Evolutionary conservation across 2,113 vertebrate genomes (phyloP).

Genomic region (Neogobius melanostomus): DNA sequence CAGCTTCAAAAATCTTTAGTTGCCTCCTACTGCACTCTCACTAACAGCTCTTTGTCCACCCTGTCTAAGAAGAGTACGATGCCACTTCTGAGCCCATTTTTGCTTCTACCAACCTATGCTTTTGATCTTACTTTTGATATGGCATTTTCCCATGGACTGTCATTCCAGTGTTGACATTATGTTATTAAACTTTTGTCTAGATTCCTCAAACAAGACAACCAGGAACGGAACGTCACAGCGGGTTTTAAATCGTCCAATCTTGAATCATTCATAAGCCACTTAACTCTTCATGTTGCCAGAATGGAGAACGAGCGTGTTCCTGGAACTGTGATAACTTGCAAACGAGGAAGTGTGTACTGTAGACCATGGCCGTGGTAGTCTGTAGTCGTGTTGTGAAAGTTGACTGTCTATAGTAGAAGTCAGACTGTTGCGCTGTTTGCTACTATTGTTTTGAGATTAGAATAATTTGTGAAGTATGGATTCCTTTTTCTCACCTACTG

Average conservation of each 20-base stretch:
- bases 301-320: constrained; percentile 28
- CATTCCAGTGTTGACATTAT: constrained; percentile 17
- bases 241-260: constrained; percentile 67
- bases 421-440: constrained; percentile 64
- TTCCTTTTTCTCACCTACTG: constrained; percentile 24
- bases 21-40: constrained; percentile 84
- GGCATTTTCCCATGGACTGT: not conserved
- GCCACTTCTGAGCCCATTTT: constrained; percentile 56
- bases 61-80: constrained; percentile 85
- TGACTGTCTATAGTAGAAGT: constrained; percentile 63
- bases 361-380: constrained; percentile 71
- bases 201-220: constrained; percentile 81
- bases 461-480: constrained; percentile 41
- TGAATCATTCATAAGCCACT: constrained; percentile 35
- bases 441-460: constrained; percentile 57
- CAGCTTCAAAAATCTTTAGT: constrained; percentile 83
- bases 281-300: constrained; percentile 17
- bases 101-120: constrained; percentile 14
- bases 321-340: constrained; percentile 53
- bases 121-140: constrained; percentile 5
- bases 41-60: constrained; percentile 89
- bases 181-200: constrained; percentile 53
- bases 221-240: constrained; percentile 83
- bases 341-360: constrained; percentile 51
- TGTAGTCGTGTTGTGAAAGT: constrained; percentile 62